Evolutionary conservation across 53 echinoderm and acorn worm species (phyloP).

Genomic region (Holothuria leucospilota): DNA sequence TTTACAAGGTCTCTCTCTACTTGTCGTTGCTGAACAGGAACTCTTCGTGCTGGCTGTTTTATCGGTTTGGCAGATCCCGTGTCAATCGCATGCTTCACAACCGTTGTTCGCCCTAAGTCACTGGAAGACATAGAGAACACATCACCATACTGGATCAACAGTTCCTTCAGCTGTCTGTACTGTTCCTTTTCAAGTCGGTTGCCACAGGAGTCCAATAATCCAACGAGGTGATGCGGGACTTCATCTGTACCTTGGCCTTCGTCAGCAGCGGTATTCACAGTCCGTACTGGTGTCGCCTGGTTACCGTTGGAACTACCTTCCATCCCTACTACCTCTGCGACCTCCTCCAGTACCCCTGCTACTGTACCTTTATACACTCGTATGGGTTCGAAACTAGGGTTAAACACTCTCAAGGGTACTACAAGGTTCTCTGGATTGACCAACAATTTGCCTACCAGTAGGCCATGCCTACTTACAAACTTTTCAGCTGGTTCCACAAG

Average conservation of each 20-base stretch:
- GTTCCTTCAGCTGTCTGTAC: no score
- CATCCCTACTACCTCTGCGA: neutral
- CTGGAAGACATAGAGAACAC: no score
- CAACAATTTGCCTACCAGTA: conserved; percentile 35
- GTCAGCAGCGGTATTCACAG: neutral
- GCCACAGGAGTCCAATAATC: neutral
- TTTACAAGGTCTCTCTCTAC: neutral
- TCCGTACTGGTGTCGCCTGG: neutral
- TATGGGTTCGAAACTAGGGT: conserved; percentile 18
- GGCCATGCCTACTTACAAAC: no score
- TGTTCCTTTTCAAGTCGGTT: no score
- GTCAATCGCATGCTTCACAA: no score
- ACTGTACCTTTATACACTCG: conserved; percentile 29
- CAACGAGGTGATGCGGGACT: conserved; percentile 21
- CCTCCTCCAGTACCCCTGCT: conserved; percentile 20
- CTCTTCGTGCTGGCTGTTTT: no score
- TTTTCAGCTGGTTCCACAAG: no score
- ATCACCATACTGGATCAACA: no score
- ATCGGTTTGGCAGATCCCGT: no score
- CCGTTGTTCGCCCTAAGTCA: no score
- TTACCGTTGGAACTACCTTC: neutral
- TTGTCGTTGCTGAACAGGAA: no score
- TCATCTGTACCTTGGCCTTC: no score
- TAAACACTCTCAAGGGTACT: conserved; percentile 40
- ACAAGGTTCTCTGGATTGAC: neutral